Evolutionary conservation across 2,888 invertebrate genomes (phyloP).

Genomic region (Agonopterix heracliana): DNA sequence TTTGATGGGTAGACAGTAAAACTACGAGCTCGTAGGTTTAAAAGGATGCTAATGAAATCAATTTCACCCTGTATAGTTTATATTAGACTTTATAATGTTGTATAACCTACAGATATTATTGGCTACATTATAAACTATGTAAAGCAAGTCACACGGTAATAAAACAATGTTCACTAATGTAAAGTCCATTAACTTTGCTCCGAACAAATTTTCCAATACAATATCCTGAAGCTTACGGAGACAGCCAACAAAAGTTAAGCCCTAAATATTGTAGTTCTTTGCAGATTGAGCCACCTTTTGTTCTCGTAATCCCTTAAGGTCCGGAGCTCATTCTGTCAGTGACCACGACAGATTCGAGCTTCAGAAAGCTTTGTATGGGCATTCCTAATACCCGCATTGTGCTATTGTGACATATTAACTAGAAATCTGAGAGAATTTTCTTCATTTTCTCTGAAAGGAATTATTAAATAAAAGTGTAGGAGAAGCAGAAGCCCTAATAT

Average conservation of each 20-base stretch:
- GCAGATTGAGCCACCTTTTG: slow-evolving; percentile 57
- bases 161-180: no score
- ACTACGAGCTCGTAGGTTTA: no score
- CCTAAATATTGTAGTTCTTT: slow-evolving; percentile 47
- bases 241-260: slow-evolving; percentile 53
- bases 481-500: background rate
- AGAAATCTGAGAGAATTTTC: slow-evolving; percentile 28
- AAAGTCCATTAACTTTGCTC: no score
- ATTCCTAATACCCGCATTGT: slow-evolving; percentile 54
- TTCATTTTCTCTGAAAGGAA: background rate
- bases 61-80: no score
- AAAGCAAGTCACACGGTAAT: no score
- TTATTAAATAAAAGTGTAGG: background rate
- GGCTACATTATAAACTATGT: no score
- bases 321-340: slow-evolving; percentile 47
- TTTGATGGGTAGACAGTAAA: no score
- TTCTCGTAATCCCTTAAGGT: slow-evolving; percentile 47
- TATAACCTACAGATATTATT: no score
- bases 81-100: no score
- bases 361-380: slow-evolving; percentile 64
- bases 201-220: no score
- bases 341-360: slow-evolving; percentile 35
- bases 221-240: background rate
- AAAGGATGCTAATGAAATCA: no score
- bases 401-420: slow-evolving; percentile 14